Base-by-base conservation (phyloP, 2,888 invertebrate genomes). In the Tenthredo amoena region DNA sequence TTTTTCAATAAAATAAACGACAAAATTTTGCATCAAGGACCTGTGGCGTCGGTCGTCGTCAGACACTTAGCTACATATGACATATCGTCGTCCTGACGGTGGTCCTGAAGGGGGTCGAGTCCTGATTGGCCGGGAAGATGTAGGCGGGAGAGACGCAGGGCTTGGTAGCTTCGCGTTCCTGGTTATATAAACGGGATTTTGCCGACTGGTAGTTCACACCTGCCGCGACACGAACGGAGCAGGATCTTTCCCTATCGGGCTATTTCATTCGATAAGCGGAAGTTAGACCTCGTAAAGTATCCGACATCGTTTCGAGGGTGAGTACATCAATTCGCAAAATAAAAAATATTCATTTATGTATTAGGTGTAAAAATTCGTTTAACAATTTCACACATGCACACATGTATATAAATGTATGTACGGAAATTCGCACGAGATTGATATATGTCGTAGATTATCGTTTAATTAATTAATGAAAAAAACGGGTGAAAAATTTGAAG, bases 141-240 rank as follows among this genome's bases (percentile, higher is more conserved):
- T 21, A n/a, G 34, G 18, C 55, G 79, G 31, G 79, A 74, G 21
- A 26, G 79, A 21, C 79, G 79, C 55, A 26, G 79, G 31, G 37
- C 50, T 50, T 15, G 55, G 21, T 26, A 34, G 37, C 77, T n/a
- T 79, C 79, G 47, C 79, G 47, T 37, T 37, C 21, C 68, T 26
- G 82, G 26, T 68, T 83, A 83, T 83, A 83, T 83, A 83, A 83
- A 83, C 82, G 65, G 68, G 82, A 83, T 83, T 15, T 62, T 83
- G 9, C 47, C 31, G 68, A 31, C 40, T 68, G 43, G 68, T 26
- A 68, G 65, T 83, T 68, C 82, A 83, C 82, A 83, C 82, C 65
- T 68, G 68, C 68, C 68, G 68, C 82, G 82, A 83, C 65, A 83
- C 82, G 40, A 31, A 21, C 65, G 47, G 40, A 83, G 82, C 43